Conservation (phyloP, 1,140 invertebrate genomes). For the Oedothorax gibbosus region DNA sequence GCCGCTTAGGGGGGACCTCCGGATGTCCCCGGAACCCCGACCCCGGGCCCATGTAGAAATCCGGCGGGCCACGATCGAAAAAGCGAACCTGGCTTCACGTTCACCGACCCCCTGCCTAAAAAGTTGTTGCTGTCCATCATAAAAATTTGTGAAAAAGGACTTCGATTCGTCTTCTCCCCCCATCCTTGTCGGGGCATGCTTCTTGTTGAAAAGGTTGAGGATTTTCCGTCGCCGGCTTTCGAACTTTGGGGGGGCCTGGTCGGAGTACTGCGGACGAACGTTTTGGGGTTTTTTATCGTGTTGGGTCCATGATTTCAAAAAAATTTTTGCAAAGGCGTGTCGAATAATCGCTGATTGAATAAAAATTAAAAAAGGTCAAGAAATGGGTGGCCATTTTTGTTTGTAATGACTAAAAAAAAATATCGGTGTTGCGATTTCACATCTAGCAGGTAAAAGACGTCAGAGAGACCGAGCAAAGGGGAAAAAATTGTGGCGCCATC, state of each 20-base stretch:
- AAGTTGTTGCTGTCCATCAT: conserved; percentile 89
- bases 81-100: conserved; percentile 76
- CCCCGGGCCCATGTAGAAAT: conserved; percentile 83
- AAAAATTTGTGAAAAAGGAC: conserved; percentile 78
- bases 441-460: too few relatives aligned
- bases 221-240: conserved; percentile 52
- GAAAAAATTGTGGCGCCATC: too few relatives aligned
- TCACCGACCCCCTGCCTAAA: conserved; percentile 82
- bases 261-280: conserved; percentile 46
- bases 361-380: too few relatives aligned
- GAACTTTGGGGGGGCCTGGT: conserved; percentile 43
- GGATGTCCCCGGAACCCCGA: conserved; percentile 88
- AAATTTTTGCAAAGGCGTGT: neutral
- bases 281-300: conserved; percentile 25
- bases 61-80: conserved; percentile 74
- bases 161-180: conserved; percentile 80
- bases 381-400: too few relatives aligned
- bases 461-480: too few relatives aligned
- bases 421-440: too few relatives aligned
- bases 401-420: too few relatives aligned
- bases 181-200: conserved; percentile 83
- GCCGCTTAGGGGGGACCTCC: conserved; percentile 83
- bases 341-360: too few relatives aligned
- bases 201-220: conserved; percentile 69
- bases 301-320: conserved; percentile 24